Percentiles rank a stretch among this genome's conserved stretches.
phyloP scores from a whole-genome alignment of 1,140 invertebrate genomes.

The Calliopsis andreniformis region DNA sequence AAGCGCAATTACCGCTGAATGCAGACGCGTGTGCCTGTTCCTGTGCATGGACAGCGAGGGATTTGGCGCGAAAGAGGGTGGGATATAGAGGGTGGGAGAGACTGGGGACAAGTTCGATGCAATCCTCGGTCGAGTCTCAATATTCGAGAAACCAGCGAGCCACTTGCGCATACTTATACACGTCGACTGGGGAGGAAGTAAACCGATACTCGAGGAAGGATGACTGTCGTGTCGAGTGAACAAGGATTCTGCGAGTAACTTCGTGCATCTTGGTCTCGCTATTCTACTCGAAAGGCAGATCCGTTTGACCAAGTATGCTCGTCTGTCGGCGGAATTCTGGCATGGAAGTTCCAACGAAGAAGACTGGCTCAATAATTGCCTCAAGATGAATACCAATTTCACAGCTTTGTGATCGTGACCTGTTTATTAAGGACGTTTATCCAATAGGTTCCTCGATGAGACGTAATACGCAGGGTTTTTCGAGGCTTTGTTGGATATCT shows the following conservation, averaged over 20 bases:
- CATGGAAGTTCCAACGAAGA: slow-evolving; percentile 14
- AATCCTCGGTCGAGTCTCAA: slow-evolving; percentile 35
- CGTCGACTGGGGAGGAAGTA: slow-evolving; percentile 23
- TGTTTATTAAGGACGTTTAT: slow-evolving; percentile 19
- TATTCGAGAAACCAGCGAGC: slow-evolving; percentile 29
- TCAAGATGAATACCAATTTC: slow-evolving; percentile 28
- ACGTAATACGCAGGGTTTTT: too few relatives aligned
- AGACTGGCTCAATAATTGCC: slow-evolving; percentile 36
- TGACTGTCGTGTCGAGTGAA: slow-evolving; percentile 36
- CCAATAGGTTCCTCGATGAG: background rate
- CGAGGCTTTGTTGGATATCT: background rate
- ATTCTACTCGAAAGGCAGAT: slow-evolving; percentile 54
- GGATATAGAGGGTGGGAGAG: background rate
- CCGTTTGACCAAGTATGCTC: slow-evolving; percentile 40
- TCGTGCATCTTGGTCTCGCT: slow-evolving; percentile 38
- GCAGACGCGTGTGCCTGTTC: slow-evolving; percentile 16
- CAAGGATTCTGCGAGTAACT: slow-evolving; percentile 46
- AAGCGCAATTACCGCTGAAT: slow-evolving; percentile 60
- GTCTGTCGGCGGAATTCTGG: slow-evolving; percentile 25
- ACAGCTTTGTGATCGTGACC: slow-evolving; percentile 22
- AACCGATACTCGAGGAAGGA: slow-evolving; percentile 47
- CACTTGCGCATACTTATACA: slow-evolving; percentile 43
- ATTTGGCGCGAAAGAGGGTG: background rate
- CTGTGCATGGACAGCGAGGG: background rate
- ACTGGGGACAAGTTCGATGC: slow-evolving; percentile 39